These are phyloP conservation scores for Phoxinus phoxinus DNA, from an alignment of 2,113 vertebrate genomes.

Conservation along the genomic window DNA sequence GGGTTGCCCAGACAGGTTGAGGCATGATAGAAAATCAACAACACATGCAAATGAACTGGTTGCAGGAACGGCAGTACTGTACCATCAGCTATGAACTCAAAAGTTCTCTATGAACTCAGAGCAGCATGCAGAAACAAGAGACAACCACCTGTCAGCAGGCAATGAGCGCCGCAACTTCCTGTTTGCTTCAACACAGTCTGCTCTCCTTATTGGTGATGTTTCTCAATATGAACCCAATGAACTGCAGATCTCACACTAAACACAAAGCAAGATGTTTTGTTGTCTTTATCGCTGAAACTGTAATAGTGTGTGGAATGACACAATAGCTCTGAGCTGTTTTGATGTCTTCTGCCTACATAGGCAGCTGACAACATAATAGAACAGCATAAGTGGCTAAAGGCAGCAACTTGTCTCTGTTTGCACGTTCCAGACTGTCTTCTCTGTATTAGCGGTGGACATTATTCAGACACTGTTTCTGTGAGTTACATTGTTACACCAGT, in stretches of 20 bases:
- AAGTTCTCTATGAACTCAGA: not conserved
- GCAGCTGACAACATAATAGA: not conserved
- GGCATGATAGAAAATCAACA: slow-evolving; percentile 19
- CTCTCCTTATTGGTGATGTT: not conserved
- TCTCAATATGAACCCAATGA: slow-evolving; percentile 7
- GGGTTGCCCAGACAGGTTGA: not conserved
- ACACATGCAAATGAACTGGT: not conserved
- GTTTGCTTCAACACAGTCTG: slow-evolving; percentile 15
- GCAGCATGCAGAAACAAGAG: not conserved
- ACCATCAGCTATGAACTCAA: not conserved
- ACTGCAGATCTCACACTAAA: not conserved
- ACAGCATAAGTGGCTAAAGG: not conserved
- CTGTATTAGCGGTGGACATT: not conserved
- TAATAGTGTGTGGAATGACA: not conserved
- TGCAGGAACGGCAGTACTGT: not conserved
- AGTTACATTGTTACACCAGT: not conserved
- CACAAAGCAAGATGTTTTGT: not conserved
- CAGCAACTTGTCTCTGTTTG: not conserved
- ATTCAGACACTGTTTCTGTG: not conserved
- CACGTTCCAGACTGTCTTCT: not conserved
- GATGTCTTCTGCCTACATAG: not conserved
- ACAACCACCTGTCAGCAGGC: not conserved
- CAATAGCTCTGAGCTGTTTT: not conserved
- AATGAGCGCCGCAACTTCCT: slow-evolving; percentile 30
- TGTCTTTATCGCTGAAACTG: not conserved